Percentiles rank a stretch among this genome's conserved stretches.
Evolutionary conservation across 2,113 vertebrate species (phyloP).

Genomic region (Brachyistius frenatus): DNA sequence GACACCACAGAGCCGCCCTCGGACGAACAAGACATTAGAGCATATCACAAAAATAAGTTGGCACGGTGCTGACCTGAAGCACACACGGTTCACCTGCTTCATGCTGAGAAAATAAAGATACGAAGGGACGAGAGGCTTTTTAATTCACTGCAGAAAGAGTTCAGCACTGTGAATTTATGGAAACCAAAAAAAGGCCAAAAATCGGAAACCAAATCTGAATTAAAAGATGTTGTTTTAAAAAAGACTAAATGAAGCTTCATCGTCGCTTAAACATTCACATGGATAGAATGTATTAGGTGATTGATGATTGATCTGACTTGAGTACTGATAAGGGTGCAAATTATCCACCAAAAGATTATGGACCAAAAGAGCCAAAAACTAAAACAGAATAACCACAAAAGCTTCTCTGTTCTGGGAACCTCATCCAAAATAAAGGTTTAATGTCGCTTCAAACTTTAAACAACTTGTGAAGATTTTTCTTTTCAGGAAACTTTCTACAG

Average conservation of each 20-base stretch:
- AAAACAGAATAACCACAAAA: no score
- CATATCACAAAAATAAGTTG: slow-evolving; percentile 68
- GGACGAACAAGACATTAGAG: slow-evolving; percentile 68
- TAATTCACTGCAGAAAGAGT: neutral
- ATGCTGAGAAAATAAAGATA: neutral
- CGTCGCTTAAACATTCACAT: no score
- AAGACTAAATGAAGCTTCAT: neutral
- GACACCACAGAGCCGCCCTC: slow-evolving; percentile 72
- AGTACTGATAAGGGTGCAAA: no score
- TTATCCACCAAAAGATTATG: no score
- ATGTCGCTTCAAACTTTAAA: neutral
- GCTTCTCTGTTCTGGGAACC: no score
- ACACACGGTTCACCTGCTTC: slow-evolving; percentile 12
- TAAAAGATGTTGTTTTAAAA: neutral
- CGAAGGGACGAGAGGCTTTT: neutral
- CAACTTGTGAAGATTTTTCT: neutral
- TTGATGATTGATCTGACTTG: no score
- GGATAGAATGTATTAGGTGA: no score
- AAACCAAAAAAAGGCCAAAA: neutral
- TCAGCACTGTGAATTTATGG: neutral
- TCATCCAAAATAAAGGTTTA: neutral
- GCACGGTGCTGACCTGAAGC: slow-evolving; percentile 8
- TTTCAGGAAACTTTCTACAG: no score
- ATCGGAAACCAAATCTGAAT: no score
- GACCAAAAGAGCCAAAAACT: no score